Conservation (phyloP, 2,888 invertebrate species). For the Amphipoea lucens region DNA sequence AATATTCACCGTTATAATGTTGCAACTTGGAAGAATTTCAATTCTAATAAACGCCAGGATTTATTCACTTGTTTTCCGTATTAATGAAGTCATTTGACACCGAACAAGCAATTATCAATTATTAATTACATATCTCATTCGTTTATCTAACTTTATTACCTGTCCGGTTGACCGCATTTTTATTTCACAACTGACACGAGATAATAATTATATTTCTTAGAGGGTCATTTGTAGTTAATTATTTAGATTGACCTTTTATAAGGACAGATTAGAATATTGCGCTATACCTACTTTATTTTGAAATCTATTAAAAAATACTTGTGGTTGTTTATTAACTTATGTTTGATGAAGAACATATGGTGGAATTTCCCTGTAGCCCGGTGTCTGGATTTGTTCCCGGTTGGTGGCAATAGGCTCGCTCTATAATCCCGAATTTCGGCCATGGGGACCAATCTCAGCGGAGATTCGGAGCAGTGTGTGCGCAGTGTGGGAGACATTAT, state of each 20-base stretch:
- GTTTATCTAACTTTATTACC: conserved; percentile 65
- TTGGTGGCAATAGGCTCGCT: background rate
- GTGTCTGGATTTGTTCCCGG: background rate
- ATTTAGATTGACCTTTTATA: conserved; percentile 37
- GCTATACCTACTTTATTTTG: background rate
- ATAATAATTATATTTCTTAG: conserved; percentile 44
- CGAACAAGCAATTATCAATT: conserved; percentile 60
- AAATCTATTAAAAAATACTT: background rate
- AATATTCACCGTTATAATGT: conserved; percentile 40
- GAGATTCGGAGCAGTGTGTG: no score
- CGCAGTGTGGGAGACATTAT: background rate
- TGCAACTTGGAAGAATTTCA: conserved; percentile 41
- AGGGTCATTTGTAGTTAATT: conserved; percentile 38
- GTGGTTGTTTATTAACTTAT: background rate
- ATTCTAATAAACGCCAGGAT: conserved; percentile 56
- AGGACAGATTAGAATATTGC: conserved; percentile 28
- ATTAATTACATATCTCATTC: conserved; percentile 67
- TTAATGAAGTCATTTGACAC: conserved; percentile 64
- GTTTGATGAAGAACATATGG: background rate
- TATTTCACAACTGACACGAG: conserved; percentile 60
- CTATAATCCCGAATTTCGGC: no score
- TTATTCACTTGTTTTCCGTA: conserved; percentile 54
- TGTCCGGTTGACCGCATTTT: conserved; percentile 62
- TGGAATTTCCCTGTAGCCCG: background rate
- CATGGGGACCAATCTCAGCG: no score